These are phyloP conservation scores for Danio albolineatus DNA, from an alignment of 2,797 vertebrate genomes.

Conservation along the genomic window DNA sequence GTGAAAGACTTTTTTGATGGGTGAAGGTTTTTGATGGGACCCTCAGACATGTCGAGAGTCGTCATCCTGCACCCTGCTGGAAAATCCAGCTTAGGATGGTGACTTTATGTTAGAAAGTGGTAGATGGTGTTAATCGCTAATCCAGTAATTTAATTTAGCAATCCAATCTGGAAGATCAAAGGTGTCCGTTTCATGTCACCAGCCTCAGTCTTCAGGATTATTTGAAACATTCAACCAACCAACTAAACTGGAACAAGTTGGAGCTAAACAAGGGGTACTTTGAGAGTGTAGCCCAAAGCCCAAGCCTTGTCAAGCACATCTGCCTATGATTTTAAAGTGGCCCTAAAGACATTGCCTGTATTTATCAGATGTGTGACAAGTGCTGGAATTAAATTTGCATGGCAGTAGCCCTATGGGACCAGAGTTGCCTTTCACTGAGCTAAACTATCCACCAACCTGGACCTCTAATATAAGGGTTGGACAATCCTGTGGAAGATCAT, in stretches of 20 bases:
- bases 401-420: no score
- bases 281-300: no score
- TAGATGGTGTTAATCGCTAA: neutral
- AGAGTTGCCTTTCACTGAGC: no score
- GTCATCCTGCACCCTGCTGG: no score
- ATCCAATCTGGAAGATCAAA: neutral
- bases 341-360: no score
- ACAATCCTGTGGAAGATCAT: neutral
- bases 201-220: neutral
- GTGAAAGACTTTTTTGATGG: constrained; percentile 10
- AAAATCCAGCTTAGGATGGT: neutral
- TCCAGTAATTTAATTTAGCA: neutral
- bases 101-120: neutral
- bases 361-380: no score
- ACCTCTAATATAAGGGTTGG: neutral
- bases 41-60: neutral
- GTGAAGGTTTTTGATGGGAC: neutral
- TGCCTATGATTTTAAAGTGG: no score
- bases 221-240: neutral
- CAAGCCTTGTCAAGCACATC: no score
- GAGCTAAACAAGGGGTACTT: no score
- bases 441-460: neutral
- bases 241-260: neutral
- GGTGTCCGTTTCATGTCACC: neutral
- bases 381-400: no score